phyloP scores from a whole-genome alignment of 92 coral and sea anemone genomes.

The Pocillopora grandis region DNA sequence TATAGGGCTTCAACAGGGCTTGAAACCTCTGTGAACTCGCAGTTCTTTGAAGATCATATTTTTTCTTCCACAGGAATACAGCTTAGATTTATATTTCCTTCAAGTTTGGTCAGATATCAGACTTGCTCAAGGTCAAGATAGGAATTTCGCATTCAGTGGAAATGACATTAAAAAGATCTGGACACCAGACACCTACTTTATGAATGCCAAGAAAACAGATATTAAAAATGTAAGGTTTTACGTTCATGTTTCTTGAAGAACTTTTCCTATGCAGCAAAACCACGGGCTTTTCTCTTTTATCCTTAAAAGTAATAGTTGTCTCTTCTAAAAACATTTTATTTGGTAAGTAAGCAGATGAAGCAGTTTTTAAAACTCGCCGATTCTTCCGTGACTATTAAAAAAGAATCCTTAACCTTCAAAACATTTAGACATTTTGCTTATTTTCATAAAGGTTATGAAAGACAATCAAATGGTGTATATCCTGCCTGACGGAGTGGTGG shows the following conservation, averaged over 20 bases:
- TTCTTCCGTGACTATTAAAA: no score
- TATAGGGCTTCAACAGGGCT: no score
- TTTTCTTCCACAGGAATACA: conserved; percentile 33
- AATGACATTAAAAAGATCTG: conserved; percentile 48
- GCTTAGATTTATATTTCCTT: conserved; percentile 36
- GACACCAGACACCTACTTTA: conserved; percentile 60
- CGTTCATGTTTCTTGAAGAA: background rate
- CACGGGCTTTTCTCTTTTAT: background rate
- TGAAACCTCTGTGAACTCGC: no score
- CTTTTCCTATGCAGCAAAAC: no score
- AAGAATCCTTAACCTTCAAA: no score
- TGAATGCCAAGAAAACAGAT: conserved; percentile 53
- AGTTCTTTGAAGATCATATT: no score
- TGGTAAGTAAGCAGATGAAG: no score
- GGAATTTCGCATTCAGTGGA: conserved; percentile 43
- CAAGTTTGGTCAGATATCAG: conserved; percentile 56
- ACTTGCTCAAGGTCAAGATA: conserved; percentile 45
- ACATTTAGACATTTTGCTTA: background rate
- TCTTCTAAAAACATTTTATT: no score
- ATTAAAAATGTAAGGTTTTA: conserved; percentile 38
- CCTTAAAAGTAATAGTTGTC: background rate
- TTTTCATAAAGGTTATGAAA: conserved; percentile 32
- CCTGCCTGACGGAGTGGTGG: background rate
- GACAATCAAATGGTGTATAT: conserved; percentile 32
- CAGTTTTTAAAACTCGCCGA: no score